Percentiles rank a stretch among this genome's conserved stretches.
Conservation (phyloP, 2,797 vertebrate species). For the Capromys pilorides region DNA sequence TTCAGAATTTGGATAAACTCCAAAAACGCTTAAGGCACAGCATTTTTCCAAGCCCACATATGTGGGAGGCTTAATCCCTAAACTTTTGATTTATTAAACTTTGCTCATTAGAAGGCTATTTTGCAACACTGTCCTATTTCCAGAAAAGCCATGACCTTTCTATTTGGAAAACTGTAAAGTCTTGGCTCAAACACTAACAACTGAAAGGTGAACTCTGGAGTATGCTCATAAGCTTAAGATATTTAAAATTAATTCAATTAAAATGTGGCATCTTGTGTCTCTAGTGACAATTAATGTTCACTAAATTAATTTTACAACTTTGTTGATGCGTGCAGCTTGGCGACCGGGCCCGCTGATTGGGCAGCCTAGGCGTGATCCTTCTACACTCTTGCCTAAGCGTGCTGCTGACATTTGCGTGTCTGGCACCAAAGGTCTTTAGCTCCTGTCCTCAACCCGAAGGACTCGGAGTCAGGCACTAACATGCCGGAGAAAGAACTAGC, state of each 20-base stretch:
- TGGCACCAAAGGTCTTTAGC: neutral
- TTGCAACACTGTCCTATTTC: constrained; percentile 43
- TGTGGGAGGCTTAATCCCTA: neutral
- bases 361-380: neutral
- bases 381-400: neutral
- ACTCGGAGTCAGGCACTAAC: constrained; percentile 1
- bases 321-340: neutral
- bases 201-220: neutral
- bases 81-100: constrained; percentile 49
- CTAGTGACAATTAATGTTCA: neutral
- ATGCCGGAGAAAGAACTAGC: neutral
- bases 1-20: constrained; percentile 62
- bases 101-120: constrained; percentile 60
- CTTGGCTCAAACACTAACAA: constrained; percentile 26
- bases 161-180: constrained; percentile 52
- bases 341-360: neutral
- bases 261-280: constrained; percentile 9
- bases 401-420: constrained; percentile 9
- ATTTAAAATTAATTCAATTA: constrained; percentile 22
- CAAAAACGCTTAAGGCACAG: constrained; percentile 51
- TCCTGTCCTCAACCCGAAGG: neutral
- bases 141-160: constrained; percentile 60
- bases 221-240: neutral
- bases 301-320: neutral
- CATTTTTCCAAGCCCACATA: constrained; percentile 37